Evolutionary conservation across 2,113 vertebrate genomes (phyloP).

Genomic region (Ptyas mucosa): DNA sequence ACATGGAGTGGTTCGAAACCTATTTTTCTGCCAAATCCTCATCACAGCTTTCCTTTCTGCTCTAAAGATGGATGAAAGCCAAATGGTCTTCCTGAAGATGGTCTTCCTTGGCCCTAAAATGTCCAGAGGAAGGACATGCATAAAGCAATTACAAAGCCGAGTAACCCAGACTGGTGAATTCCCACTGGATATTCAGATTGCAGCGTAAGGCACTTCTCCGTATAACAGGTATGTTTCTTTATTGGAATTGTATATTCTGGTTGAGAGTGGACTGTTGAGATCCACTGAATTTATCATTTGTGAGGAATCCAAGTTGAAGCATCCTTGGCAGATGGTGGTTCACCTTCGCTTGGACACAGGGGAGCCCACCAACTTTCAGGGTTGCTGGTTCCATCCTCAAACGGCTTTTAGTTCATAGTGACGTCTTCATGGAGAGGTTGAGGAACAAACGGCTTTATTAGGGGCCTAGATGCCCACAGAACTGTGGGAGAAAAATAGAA

Average conservation of each 20-base stretch:
- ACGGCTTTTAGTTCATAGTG: no score
- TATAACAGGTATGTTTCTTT: background rate
- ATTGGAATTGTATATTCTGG: background rate
- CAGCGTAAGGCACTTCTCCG: background rate
- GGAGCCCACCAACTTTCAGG: no score
- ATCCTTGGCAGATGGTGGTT: no score
- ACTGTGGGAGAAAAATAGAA: no score
- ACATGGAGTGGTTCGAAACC: background rate
- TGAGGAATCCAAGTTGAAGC: background rate
- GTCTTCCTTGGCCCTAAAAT: background rate
- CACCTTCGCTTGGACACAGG: no score
- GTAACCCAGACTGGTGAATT: conserved; percentile 39
- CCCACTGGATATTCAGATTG: conserved; percentile 20
- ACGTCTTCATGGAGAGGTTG: no score
- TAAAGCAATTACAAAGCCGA: background rate
- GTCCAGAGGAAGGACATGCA: background rate
- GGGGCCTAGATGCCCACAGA: no score
- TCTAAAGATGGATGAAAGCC: background rate
- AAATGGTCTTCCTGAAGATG: conserved; percentile 13
- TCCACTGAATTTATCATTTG: background rate
- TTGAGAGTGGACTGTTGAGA: background rate
- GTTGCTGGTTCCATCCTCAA: no score
- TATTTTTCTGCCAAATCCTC: background rate
- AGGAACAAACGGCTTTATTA: no score
- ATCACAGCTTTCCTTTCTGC: conserved; percentile 2